phyloP scores from a whole-genome alignment of 2,113 vertebrate species.

The Elachura formosa region DNA sequence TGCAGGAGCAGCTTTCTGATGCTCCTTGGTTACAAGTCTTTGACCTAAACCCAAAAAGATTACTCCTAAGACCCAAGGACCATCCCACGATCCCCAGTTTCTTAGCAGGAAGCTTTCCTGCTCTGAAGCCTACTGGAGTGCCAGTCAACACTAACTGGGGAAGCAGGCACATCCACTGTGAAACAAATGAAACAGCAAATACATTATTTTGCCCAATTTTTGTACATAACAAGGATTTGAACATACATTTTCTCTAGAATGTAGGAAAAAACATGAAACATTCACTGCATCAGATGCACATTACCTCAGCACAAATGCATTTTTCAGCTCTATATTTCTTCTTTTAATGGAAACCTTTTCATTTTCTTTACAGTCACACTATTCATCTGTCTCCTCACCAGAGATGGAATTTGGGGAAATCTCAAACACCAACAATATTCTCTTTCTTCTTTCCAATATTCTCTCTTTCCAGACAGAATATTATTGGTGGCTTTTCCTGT shows the following conservation, averaged over 20 bases:
- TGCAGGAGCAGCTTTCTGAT: not conserved
- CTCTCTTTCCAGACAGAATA: not conserved
- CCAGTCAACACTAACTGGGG: not conserved
- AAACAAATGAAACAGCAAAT: not conserved
- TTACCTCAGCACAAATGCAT: fast-evolving
- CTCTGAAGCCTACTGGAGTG: not conserved
- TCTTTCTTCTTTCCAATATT: too few relatives aligned
- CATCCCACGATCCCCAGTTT: not conserved
- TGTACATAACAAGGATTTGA: not conserved
- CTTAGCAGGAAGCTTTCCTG: not conserved
- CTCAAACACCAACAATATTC: not conserved
- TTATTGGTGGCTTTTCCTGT: not conserved
- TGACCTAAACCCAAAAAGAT: not conserved
- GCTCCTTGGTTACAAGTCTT: not conserved
- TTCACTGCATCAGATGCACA: not conserved
- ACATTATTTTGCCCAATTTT: not conserved
- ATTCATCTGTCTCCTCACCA: not conserved
- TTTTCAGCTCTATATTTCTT: not conserved
- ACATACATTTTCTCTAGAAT: not conserved
- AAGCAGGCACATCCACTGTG: not conserved
- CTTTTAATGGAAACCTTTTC: not conserved
- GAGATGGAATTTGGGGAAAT: not conserved
- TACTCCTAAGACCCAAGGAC: not conserved
- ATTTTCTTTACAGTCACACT: not conserved
- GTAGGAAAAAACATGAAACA: not conserved